Base-by-base conservation (phyloP, 2,113 vertebrate species). In the Laticauda colubrina region DNA sequence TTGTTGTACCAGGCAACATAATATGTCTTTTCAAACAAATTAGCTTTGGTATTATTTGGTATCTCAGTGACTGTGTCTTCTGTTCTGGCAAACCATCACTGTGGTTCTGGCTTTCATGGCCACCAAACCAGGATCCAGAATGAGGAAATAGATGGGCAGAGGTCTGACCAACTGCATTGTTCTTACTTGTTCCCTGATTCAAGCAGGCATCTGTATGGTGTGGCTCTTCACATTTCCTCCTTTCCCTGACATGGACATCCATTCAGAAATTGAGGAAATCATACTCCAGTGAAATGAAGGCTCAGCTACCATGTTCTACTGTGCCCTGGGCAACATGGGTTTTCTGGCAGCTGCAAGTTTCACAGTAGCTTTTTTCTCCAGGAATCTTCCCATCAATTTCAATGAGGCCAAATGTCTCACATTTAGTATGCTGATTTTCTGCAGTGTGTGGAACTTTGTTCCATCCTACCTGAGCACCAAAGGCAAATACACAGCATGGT, bases 151-250 rank as follows among this genome's bases (percentile, higher is more conserved):
- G 69, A 5, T 75, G 15, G 69, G 69, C 34, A 75, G 2, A 34
- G 0, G 15, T 3, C 14, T 75, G 14, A 14, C 69, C 0, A 75
- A 5, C 2, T 75, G 0, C n/a, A 34, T 75, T 18, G 34, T 75
- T 75, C 14, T 75, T 34, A 20, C 14, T 75, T 5, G 69, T 75
- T 34, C 69, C 5, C n/a, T 75, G n/a, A 75, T 34, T 34, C 69
- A 75, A n/a, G 69, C 15, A 34, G 69, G 14, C 0, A 34, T 75
- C 5, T 75, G 69, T 0, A 75, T 5, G 0, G 69, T 75, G 2
- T 75, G 69, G 69, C 2, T 75, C 0, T 34, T 75, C n/a, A 75
- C 14, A 20, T 75, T 34, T 75, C 69, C 69, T 0, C 69, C n/a
- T n/a, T 64, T 64, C 26, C 61, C 61, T 29, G 61, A 64, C 0